A percentile compares a stretch with the other conserved stretches of the same genome.
These are phyloP conservation scores for Chlamydotis undulata DNA, from an alignment of 2,113 vertebrate genomes.

Conservation along the genomic window DNA sequence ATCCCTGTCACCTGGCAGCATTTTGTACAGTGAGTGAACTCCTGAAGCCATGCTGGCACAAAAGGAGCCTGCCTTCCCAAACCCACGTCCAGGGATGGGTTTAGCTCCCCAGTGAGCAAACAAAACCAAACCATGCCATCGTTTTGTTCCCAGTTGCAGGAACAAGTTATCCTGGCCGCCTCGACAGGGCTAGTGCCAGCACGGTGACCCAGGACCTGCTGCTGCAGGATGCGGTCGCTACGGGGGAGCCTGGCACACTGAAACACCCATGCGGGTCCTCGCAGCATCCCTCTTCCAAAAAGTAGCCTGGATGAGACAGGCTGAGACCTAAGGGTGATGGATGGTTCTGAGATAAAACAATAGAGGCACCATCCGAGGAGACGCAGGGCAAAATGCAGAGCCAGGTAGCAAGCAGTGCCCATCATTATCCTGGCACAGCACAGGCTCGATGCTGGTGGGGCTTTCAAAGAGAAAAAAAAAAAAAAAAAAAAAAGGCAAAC, in stretches of 20 bases:
- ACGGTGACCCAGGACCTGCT: background rate
- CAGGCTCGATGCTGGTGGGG: background rate
- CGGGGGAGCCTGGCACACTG: accelerated
- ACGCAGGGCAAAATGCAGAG: background rate
- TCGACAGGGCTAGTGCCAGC: background rate
- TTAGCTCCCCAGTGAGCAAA: background rate
- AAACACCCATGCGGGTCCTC: background rate
- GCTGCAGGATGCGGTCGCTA: background rate
- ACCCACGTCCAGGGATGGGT: background rate
- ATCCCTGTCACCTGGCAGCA: background rate
- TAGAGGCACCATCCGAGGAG: background rate
- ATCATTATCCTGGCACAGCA: background rate
- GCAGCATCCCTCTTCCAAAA: background rate
- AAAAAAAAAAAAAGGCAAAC: background rate
- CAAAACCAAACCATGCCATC: background rate
- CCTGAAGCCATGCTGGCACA: background rate
- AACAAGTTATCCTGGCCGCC: background rate
- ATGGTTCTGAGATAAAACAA: background rate
- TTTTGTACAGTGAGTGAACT: background rate
- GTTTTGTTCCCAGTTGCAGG: background rate
- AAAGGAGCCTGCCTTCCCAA: background rate
- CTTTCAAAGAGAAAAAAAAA: background rate
- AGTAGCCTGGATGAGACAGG: background rate
- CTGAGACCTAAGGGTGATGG: background rate
- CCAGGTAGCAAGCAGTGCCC: background rate